phyloP scores from a whole-genome alignment of 2,797 vertebrate species.

The Hippocampus kuda region DNA sequence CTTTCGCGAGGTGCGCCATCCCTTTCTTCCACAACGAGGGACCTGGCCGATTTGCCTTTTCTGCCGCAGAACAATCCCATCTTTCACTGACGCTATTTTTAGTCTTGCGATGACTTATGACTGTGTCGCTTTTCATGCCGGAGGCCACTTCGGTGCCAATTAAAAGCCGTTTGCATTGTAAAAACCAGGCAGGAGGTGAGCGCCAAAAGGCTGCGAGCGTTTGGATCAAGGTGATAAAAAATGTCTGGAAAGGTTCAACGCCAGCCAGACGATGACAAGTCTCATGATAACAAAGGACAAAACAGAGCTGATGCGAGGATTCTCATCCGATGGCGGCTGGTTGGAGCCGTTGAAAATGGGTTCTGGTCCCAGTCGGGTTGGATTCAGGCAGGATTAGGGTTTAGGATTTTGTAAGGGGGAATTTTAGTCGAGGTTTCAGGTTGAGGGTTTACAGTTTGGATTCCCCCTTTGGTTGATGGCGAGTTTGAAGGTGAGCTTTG shows the following conservation, averaged over 20 bases:
- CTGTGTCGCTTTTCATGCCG: background rate
- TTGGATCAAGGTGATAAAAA: conserved; percentile 36
- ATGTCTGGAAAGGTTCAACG: conserved; percentile 43
- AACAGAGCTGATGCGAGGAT: background rate
- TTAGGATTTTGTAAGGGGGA: too few relatives aligned
- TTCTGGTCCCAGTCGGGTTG: too few relatives aligned
- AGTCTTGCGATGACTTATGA: background rate
- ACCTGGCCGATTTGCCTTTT: background rate
- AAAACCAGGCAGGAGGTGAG: background rate
- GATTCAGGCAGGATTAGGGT: too few relatives aligned
- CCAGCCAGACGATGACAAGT: conserved; percentile 32
- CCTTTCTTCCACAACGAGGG: background rate
- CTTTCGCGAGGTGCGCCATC: background rate
- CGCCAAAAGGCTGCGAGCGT: conserved; percentile 12
- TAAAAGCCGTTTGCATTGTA: background rate
- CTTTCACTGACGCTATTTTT: background rate
- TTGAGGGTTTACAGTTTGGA: too few relatives aligned
- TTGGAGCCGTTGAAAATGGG: too few relatives aligned
- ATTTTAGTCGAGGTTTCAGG: too few relatives aligned
- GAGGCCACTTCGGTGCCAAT: background rate
- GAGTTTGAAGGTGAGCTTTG: too few relatives aligned
- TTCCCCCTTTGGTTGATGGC: too few relatives aligned
- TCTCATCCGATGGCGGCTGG: conserved; percentile 42
- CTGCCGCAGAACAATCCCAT: background rate
- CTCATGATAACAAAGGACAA: conserved; percentile 28